Evolutionary conservation across 2,888 invertebrate species (phyloP).

Genomic region (Eugnorisma glareosa): DNA sequence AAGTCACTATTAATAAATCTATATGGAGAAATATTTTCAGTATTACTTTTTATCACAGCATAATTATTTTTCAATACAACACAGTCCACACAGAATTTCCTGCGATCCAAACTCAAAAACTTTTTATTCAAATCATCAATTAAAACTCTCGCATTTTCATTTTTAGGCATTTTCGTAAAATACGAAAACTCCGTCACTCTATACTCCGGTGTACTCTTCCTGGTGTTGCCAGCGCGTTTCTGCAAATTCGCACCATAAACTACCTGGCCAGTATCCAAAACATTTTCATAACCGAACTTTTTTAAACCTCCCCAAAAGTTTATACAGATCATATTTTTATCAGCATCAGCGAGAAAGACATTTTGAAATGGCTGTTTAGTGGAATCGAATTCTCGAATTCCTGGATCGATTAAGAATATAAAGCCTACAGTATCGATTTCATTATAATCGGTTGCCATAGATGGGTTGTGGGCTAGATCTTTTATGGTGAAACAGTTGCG

Average conservation of each 20-base stretch:
- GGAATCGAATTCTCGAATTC: slow-evolving; percentile 82
- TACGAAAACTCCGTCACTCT: slow-evolving; percentile 91
- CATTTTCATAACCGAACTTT: slow-evolving; percentile 88
- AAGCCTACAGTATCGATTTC: slow-evolving; percentile 94
- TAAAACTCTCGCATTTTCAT: slow-evolving; percentile 84
- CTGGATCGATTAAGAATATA: slow-evolving; percentile 90
- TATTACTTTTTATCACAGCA: slow-evolving; percentile 67
- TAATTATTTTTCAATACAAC: slow-evolving; percentile 78
- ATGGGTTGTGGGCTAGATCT: slow-evolving; percentile 80
- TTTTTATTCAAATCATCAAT: slow-evolving; percentile 84
- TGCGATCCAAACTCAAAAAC: slow-evolving; percentile 67
- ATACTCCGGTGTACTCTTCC: slow-evolving; percentile 89
- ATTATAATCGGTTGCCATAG: slow-evolving; percentile 85
- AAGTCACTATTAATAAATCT: slow-evolving; percentile 77
- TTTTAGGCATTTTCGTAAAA: slow-evolving; percentile 92
- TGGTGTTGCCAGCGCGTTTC: slow-evolving; percentile 89
- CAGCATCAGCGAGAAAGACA: slow-evolving; percentile 90
- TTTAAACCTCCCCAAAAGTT: slow-evolving; percentile 90
- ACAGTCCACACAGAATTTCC: slow-evolving; percentile 80
- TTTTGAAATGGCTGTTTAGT: slow-evolving; percentile 87
- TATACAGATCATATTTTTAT: slow-evolving; percentile 88
- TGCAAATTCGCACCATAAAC: slow-evolving; percentile 92
- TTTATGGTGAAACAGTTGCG: slow-evolving; percentile 87
- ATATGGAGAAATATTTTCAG: slow-evolving; percentile 82
- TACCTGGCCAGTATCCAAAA: slow-evolving; percentile 90